These are phyloP conservation scores for Leucophenga varia DNA, from an alignment of 1,140 invertebrate species.

Conservation along the genomic window DNA sequence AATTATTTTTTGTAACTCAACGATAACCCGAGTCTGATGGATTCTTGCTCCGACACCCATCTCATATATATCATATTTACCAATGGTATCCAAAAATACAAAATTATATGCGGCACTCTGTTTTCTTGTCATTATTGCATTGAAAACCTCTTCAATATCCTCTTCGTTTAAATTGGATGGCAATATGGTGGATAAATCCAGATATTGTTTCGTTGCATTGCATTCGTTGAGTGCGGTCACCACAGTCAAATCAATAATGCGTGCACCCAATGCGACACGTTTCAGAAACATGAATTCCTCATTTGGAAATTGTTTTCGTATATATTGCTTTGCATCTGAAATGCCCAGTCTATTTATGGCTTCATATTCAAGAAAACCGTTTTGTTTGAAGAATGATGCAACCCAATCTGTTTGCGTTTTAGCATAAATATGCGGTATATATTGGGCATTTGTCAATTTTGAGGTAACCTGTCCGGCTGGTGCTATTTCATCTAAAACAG, in stretches of 20 bases:
- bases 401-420: constrained; percentile 89
- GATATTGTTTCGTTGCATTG: constrained; percentile 70
- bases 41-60: too few species aligned
- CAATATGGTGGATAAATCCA: constrained; percentile 77
- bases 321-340: constrained; percentile 77
- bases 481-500: constrained; percentile 67
- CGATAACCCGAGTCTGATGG: too few species aligned
- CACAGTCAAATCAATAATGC: constrained; percentile 44
- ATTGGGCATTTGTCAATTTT: constrained; percentile 74
- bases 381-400: constrained; percentile 88
- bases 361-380: constrained; percentile 94
- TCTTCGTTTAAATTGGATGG: constrained; percentile 77
- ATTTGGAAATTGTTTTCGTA: constrained; percentile 75
- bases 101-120: constrained; percentile 55
- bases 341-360: constrained; percentile 85
- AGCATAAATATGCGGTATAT: constrained; percentile 87
- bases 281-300: constrained; percentile 74
- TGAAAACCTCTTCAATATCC: constrained; percentile 74
- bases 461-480: constrained; percentile 79
- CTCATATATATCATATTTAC: constrained; percentile 37
- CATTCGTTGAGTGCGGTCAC: constrained; percentile 80
- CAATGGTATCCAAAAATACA: constrained; percentile 60
- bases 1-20: too few species aligned
- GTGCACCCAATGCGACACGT: constrained; percentile 73
- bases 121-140: constrained; percentile 64